Conservation (phyloP, 2,113 vertebrate species). For the Notothenia coriiceps region DNA sequence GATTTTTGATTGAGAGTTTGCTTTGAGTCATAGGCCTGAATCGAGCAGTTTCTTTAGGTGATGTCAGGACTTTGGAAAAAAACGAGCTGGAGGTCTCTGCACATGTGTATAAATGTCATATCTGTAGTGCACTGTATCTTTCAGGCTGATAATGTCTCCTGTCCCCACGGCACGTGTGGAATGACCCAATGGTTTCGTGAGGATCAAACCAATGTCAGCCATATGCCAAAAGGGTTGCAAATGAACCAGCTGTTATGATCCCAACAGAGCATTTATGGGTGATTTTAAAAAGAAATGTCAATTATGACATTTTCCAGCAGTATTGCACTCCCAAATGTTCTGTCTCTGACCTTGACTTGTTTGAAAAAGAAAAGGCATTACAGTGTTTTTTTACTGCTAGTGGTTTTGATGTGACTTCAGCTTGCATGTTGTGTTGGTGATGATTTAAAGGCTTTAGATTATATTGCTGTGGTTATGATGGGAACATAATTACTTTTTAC, state of each 20-base stretch:
- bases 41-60: not conserved
- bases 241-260: constrained; percentile 35
- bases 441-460: not conserved
- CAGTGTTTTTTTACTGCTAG: not conserved
- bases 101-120: not conserved
- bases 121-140: not conserved
- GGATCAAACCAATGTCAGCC: constrained; percentile 34
- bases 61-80: not conserved
- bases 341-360: constrained; percentile 32
- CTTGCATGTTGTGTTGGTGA: not conserved
- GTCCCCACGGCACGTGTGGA: not conserved
- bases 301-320: constrained; percentile 10
- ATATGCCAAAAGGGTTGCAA: constrained; percentile 22
- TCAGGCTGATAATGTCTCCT: not conserved
- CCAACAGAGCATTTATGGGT: constrained; percentile 25
- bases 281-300: constrained; percentile 26
- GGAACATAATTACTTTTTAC: not conserved
- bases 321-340: constrained; percentile 2
- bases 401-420: not conserved
- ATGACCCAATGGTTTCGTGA: constrained; percentile 8
- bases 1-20: not conserved
- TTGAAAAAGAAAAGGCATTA: constrained; percentile 5
- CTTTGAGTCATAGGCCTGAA: not conserved
- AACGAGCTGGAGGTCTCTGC: not conserved
- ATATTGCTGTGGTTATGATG: not conserved